Evolutionary conservation across 2,888 invertebrate genomes (phyloP), one percentile per base, ranked within the genome.

Genomic region (Acrobasis repandana): DNA sequence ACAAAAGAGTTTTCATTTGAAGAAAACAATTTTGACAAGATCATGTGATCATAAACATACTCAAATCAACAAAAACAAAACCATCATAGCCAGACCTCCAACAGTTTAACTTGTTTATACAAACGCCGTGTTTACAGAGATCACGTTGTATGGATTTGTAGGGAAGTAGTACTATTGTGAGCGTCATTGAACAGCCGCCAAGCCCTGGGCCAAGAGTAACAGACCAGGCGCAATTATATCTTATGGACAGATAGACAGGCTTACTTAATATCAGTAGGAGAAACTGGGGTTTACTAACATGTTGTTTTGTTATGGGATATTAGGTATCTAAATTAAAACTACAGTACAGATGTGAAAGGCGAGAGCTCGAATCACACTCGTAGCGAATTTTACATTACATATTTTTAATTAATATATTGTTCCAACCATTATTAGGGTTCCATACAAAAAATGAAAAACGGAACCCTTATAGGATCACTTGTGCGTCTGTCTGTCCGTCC

Each of bases 101-200:
- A 56, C 14, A 16, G 20, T 16, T 38, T 28, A 10, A 28, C 20
- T 8, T 58, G 50, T 58, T 28, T 50, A 14, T 49, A 16, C 14
- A n/a, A 18, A 36, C 16, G n/a, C n/a, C 11, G 58, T n/a, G 58
- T 49, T 51, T 3, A 18, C 43, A 51, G 43, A 33, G 51, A n/a
- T 51, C 59, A 28, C 33, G 43, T 28, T 18, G 9, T 38, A 8
- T 59, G 59, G 59, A 1, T 50, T 33, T 16, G 51, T 28, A 28
- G 4, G 28, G 28, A 4, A 5, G 28, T 59, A 43, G 15, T 59
- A 34, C 56, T 49, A 28, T 28, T n/a, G 18, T 15, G 28, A 36
- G 52, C 66, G 82, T 76, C 76, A 80, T 83, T 83, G 82, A 83
- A 80, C 50, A 63, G 67, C n/a, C 65, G 82, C 82, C 82, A 83